Percentiles rank a stretch among this genome's conserved stretches.
Conservation (phyloP, 2,888 invertebrate genomes). For the Coleophora deauratella region DNA sequence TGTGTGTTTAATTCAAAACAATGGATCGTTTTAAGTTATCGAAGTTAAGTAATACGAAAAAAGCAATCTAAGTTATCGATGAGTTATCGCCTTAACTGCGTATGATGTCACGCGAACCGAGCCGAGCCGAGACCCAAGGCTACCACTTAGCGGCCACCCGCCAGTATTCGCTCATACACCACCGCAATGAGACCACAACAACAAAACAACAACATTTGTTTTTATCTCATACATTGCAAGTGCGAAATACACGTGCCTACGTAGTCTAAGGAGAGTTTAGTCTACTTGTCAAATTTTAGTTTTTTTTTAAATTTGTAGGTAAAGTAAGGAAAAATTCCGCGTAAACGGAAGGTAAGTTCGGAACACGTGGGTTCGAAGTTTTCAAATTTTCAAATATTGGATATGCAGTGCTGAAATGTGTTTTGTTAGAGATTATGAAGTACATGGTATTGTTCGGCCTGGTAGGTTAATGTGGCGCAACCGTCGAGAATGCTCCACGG, state of each 20-base stretch:
- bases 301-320: slow-evolving; percentile 24
- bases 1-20: too few species aligned
- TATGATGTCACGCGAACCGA: slow-evolving; percentile 42
- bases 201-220: slow-evolving; percentile 29
- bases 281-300: slow-evolving; percentile 14
- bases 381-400: background rate
- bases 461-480: slow-evolving; percentile 1
- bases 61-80: slow-evolving; percentile 7
- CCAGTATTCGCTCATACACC: slow-evolving; percentile 43
- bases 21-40: too few species aligned
- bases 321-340: slow-evolving; percentile 56
- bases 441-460: too few species aligned
- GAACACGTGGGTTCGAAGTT: background rate
- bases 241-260: slow-evolving; percentile 52
- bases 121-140: slow-evolving; percentile 8
- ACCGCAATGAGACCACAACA: slow-evolving; percentile 57
- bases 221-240: slow-evolving; percentile 27
- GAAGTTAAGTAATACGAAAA: too few species aligned
- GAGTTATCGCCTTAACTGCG: slow-evolving; percentile 30
- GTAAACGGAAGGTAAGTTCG: slow-evolving; percentile 66
- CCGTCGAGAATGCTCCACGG: slow-evolving; percentile 3
- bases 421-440: background rate
- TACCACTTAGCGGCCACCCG: background rate
- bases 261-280: slow-evolving; percentile 22
- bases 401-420: background rate